Conservation (phyloP, 2,797 vertebrate species). For the Gymnoscopelus microlampas region DNA sequence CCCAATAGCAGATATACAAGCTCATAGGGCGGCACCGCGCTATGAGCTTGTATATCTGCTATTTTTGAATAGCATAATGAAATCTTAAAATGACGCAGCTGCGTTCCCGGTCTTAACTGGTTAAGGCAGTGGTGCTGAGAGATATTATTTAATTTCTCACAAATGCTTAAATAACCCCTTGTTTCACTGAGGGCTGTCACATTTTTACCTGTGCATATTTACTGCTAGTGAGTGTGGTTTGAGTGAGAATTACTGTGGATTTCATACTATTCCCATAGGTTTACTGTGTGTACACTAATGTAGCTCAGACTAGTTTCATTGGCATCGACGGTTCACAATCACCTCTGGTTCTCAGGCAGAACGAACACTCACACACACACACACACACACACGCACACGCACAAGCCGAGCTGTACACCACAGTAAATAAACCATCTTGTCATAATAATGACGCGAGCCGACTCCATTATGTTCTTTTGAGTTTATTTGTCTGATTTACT, state of each 20-base stretch:
- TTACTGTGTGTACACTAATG: constrained; percentile 39
- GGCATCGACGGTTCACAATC: constrained; percentile 63
- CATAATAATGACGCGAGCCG: constrained; percentile 75
- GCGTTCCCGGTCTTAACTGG: too few species aligned
- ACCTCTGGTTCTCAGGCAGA: constrained; percentile 54
- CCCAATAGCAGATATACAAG: too few species aligned
- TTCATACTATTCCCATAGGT: constrained; percentile 51
- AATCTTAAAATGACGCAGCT: too few species aligned
- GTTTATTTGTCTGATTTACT: constrained; percentile 85
- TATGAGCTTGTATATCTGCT: too few species aligned
- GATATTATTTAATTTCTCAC: too few species aligned
- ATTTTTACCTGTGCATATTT: constrained; percentile 19
- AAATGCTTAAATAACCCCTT: neutral
- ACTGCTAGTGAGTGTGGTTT: constrained; percentile 21
- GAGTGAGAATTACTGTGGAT: constrained; percentile 11
- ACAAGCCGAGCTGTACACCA: constrained; percentile 56
- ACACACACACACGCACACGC: neutral
- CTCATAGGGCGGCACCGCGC: too few species aligned
- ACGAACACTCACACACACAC: neutral
- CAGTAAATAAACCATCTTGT: constrained; percentile 78
- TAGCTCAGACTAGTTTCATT: constrained; percentile 25
- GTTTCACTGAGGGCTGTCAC: neutral
- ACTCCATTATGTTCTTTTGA: constrained; percentile 82
- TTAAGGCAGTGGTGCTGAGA: too few species aligned
- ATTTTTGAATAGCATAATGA: too few species aligned